Evolutionary conservation across 2,888 invertebrate species (phyloP), one percentile per base, ranked within the genome.

Genomic region (Drymonia ruficornis): DNA sequence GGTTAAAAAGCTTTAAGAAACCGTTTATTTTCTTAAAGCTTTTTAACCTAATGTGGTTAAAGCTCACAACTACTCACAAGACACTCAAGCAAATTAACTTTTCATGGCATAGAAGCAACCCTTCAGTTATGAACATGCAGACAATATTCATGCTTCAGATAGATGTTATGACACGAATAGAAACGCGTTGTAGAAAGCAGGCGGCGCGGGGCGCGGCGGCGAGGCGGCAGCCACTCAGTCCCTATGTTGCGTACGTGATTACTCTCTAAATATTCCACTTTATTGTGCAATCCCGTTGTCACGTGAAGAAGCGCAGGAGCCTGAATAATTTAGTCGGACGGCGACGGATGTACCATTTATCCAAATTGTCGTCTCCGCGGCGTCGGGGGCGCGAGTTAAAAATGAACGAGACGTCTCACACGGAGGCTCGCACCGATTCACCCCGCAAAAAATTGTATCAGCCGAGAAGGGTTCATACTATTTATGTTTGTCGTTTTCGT

Each of bases 191-290:
- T 61, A 70, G 63, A 73, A 70, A 70, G 72, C 62, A 65, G 70
- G 65, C 68, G 67, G 54, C 67, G 60, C 53, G 52, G 54, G 55
- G 61, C 65, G 55, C 66, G 56, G 63, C 71, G 63, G 59, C 61
- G 55, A 59, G 59, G 58, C 63, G 62, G 56, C 63, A 78, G 78
- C 79, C 76, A 82, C 79, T 81, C 74, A 71, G 63, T 66, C 70
- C 71, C 77, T 78, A 77, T 78, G 79, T 78, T 78, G 80, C 72
- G 80, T 85, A 85, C 86, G 87, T 89, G 90, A 89, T 89, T 86
- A 87, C 87, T 84, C 80, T 79, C 80, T 88, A 87, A 89, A 89
- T 89, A 89, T 90, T 87, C 84, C 84, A 84, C 85, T 89, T 87
- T 90, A 89, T 85, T 83, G 85, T 83, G 75, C 87, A 88, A 84